Percentiles rank a stretch among this genome's conserved stretches.
These are phyloP conservation scores for Parauchenoglanis ngamensis DNA, from an alignment of 2,797 vertebrate species.

Conservation along the genomic window DNA sequence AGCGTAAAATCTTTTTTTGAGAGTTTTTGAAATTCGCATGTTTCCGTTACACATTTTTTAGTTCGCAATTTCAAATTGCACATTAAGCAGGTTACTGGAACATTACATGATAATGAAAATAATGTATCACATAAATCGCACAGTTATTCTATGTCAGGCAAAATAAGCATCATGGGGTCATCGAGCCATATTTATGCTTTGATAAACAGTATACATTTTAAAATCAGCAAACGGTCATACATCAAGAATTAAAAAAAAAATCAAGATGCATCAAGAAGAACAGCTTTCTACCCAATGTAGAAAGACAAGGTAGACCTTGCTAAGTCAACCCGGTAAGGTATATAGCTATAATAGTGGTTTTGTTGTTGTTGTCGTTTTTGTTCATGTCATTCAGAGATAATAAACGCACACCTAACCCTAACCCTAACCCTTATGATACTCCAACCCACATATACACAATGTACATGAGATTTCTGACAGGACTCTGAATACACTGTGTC, in stretches of 20 bases:
- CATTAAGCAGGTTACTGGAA: too few relatives aligned
- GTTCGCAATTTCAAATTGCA: too few relatives aligned
- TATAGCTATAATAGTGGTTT: neutral
- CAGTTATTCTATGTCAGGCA: too few relatives aligned
- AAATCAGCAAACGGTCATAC: neutral
- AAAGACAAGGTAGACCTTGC: too few relatives aligned
- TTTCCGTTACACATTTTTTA: too few relatives aligned
- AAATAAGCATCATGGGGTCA: too few relatives aligned
- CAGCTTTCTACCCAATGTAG: neutral
- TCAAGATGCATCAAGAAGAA: neutral
- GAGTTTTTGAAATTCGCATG: too few relatives aligned
- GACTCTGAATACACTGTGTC: constrained; percentile 29
- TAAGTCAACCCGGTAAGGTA: neutral
- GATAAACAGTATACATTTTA: neutral
- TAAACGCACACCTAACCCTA: neutral
- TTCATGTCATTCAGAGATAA: neutral
- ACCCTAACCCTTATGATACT: neutral
- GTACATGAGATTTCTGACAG: neutral
- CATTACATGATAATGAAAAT: too few relatives aligned
- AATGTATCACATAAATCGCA: too few relatives aligned
- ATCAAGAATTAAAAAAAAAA: neutral
- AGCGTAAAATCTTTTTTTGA: too few relatives aligned
- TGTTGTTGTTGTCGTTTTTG: neutral
- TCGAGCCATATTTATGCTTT: too few relatives aligned
- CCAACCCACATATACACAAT: neutral